These are phyloP conservation scores for Ostrea edulis DNA, from an alignment of 1,140 invertebrate species.

Conservation along the genomic window DNA sequence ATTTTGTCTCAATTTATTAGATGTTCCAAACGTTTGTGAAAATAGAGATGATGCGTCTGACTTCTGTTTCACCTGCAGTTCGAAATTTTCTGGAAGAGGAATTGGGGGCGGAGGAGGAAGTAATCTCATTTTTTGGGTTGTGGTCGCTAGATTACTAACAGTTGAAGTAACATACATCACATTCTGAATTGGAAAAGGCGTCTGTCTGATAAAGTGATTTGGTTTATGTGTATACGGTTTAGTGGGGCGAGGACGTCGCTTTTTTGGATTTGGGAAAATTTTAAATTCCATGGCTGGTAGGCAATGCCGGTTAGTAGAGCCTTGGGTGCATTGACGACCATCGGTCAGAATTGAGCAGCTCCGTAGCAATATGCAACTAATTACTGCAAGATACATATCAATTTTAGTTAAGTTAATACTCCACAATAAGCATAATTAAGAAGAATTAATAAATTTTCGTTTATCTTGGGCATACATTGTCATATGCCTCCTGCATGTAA, in stretches of 20 bases:
- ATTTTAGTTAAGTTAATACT: no score
- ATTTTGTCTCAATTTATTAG: background rate
- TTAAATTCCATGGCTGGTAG: background rate
- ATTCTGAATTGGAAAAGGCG: background rate
- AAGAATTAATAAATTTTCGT: no score
- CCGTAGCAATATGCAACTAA: background rate
- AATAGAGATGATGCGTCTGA: background rate
- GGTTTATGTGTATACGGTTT: background rate
- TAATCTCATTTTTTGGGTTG: background rate
- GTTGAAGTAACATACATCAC: background rate
- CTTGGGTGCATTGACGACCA: background rate
- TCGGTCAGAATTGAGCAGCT: background rate
- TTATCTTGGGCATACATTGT: no score
- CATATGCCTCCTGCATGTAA: no score
- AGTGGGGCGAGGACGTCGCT: background rate
- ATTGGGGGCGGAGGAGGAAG: background rate
- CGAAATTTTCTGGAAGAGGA: background rate
- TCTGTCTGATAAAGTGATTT: background rate
- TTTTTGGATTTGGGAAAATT: background rate
- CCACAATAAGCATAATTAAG: no score
- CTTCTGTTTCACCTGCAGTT: background rate
- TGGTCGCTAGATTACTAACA: background rate
- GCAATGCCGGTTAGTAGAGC: background rate
- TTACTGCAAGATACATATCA: background rate
- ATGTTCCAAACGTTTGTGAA: background rate